These are phyloP conservation scores for Lithobius niger DNA, from an alignment of 1,140 invertebrate genomes.

Conservation along the genomic window DNA sequence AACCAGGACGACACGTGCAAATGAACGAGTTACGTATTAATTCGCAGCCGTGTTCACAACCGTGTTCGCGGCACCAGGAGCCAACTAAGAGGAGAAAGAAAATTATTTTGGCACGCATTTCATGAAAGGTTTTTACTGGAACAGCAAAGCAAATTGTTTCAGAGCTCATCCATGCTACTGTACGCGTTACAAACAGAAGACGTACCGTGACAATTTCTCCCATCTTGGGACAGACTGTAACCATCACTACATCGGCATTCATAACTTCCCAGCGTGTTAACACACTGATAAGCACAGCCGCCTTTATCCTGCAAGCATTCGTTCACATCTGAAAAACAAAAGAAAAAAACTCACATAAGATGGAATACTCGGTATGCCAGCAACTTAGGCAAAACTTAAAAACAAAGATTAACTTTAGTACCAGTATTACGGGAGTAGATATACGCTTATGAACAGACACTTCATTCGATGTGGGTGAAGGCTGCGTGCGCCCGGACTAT, in stretches of 20 bases:
- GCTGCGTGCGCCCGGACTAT: no score
- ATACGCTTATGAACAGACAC: no score
- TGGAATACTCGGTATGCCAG: no score
- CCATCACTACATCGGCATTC: constrained; percentile 64
- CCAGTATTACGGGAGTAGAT: no score
- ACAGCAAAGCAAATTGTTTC: no score
- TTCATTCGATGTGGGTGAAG: no score
- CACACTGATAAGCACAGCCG: constrained; percentile 46
- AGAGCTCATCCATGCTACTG: no score
- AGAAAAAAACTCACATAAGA: constrained; percentile 21
- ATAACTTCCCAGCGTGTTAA: constrained; percentile 68
- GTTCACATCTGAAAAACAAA: constrained; percentile 44
- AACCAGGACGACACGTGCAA: constrained; percentile 25
- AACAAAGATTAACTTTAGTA: no score
- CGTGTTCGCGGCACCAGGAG: constrained; percentile 7
- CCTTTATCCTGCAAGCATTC: constrained; percentile 47
- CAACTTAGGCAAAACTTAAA: no score
- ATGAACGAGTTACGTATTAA: constrained; percentile 25
- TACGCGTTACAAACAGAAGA: neutral
- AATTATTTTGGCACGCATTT: no score
- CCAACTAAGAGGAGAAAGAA: constrained; percentile 1
- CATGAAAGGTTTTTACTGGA: no score
- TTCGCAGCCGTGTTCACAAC: constrained; percentile 30
- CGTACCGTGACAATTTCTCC: constrained; percentile 45
- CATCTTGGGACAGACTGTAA: constrained; percentile 40